Conservation (phyloP, 2,113 vertebrate species). For the Ursus arctos region DNA sequence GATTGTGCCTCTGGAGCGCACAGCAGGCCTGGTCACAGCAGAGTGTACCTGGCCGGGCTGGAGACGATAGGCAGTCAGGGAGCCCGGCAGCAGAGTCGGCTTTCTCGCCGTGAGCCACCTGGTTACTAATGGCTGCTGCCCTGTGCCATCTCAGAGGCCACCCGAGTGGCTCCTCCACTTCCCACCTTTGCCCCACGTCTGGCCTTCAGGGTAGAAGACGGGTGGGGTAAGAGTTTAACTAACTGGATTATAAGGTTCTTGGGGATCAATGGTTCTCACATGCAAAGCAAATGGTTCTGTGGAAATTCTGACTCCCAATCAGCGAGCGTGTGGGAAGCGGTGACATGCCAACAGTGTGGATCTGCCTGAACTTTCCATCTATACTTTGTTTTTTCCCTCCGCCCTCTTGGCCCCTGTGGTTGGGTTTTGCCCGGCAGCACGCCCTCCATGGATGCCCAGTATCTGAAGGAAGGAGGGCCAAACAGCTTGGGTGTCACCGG, state of each 20-base stretch:
- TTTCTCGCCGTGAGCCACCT: background rate
- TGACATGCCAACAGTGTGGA: accelerated
- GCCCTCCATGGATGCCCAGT: conserved; percentile 81
- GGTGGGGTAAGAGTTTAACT: background rate
- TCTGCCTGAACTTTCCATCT: background rate
- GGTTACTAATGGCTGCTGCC: background rate
- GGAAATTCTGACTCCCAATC: background rate
- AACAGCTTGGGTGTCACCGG: conserved; percentile 86
- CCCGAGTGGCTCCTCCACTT: too few species aligned
- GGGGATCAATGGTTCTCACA: too few species aligned
- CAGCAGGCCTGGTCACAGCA: background rate
- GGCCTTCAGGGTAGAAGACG: too few species aligned
- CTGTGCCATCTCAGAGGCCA: background rate
- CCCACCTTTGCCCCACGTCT: too few species aligned
- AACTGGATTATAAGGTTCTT: accelerated
- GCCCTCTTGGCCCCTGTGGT: conserved; percentile 62
- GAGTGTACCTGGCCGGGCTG: background rate
- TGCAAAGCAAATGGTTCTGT: accelerated
- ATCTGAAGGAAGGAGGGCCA: conserved; percentile 76
- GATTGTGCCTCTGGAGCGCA: background rate
- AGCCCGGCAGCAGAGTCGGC: background rate
- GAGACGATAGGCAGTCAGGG: background rate
- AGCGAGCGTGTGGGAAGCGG: background rate
- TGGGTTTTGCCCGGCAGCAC: conserved; percentile 82
- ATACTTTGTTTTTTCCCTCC: background rate